Percentiles rank a stretch among this genome's conserved stretches.
Evolutionary conservation across 2,888 invertebrate species (phyloP).

Genomic region (Polydrusus cervinus): DNA sequence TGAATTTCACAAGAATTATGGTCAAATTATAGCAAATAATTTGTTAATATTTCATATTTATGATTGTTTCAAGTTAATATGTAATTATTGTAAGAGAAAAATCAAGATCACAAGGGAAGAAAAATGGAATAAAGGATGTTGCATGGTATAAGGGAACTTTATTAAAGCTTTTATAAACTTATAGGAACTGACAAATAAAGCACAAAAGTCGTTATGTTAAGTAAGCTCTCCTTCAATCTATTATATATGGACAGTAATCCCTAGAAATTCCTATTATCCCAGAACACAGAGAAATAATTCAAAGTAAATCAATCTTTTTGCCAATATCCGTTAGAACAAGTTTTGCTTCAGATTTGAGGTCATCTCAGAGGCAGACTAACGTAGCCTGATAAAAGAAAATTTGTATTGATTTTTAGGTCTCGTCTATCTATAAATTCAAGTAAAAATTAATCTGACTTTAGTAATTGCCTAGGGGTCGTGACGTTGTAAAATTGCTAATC

Average conservation of each 20-base stretch:
- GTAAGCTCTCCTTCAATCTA: background rate
- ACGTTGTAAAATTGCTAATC: too few species aligned
- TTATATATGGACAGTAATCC: slow-evolving; percentile 14
- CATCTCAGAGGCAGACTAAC: background rate
- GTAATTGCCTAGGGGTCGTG: too few species aligned
- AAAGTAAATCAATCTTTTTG: slow-evolving; percentile 21
- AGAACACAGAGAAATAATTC: slow-evolving; percentile 15
- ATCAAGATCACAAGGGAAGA: background rate
- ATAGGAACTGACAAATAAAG: slow-evolving; percentile 5
- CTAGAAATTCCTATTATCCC: slow-evolving; percentile 13
- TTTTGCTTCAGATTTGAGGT: slow-evolving; percentile 1
- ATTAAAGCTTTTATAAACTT: background rate
- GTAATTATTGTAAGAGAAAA: too few species aligned
- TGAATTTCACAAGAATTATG: too few species aligned
- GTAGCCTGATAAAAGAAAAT: too few species aligned
- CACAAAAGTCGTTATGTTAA: slow-evolving; percentile 1
- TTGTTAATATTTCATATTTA: too few species aligned
- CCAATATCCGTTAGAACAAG: slow-evolving; percentile 21
- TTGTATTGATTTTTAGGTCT: too few species aligned
- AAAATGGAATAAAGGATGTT: background rate
- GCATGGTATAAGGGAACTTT: background rate
- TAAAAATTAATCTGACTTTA: too few species aligned
- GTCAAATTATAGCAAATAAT: too few species aligned
- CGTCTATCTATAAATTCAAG: too few species aligned
- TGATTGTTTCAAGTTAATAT: too few species aligned